Evolutionary conservation across 2,888 invertebrate species (phyloP), one percentile per base, ranked within the genome.

Genomic region (Lasioglossum malachurum): DNA sequence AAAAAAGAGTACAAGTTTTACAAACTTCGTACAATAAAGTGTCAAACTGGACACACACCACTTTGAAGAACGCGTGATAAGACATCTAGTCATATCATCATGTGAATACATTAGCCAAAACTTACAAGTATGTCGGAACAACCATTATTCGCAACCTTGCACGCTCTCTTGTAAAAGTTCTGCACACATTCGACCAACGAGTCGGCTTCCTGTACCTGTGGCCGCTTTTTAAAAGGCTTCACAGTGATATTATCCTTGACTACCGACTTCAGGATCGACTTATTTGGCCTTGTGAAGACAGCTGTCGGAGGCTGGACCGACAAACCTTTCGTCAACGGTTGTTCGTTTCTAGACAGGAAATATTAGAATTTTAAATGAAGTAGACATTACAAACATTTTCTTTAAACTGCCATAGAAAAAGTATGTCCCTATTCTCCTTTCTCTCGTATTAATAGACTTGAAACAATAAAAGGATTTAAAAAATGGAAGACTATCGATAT

Each of bases 161-260:
- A 44, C 3, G 78, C 49, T 14, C 60, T 75, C 14, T 49, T 60
- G 0, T 73, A 75, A 7, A 78, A 84, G 14, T 74, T 76, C 0
- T 81, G 75, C 14, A 84, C 78, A 31, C 84, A 86, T 0, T 16
- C 0, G 23, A 86, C 57, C 69, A 86, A n/a, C 16, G 73, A 57
- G 14, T 86, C 38, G 0, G 81, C 69, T 3, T 81, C 46, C 0
- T 81, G 4, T 1, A 72, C 0, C 0, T 57, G 46, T 5, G 69
- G 31, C 31, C 16, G 12, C 10, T 27, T 78, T 3, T 67, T 12
- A 19, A 8, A 27, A 4, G 71, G 14, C 19, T 69, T 35, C 10
- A 7, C 5, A 0, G 82, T 3, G 1, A 41, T 31, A 19, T 64
- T 31, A 41, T 4, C n/a, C 12, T 19, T 73, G 41, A 35, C 27